Conservation (phyloP, 2,113 vertebrate genomes). For the Anoura caudifer region DNA sequence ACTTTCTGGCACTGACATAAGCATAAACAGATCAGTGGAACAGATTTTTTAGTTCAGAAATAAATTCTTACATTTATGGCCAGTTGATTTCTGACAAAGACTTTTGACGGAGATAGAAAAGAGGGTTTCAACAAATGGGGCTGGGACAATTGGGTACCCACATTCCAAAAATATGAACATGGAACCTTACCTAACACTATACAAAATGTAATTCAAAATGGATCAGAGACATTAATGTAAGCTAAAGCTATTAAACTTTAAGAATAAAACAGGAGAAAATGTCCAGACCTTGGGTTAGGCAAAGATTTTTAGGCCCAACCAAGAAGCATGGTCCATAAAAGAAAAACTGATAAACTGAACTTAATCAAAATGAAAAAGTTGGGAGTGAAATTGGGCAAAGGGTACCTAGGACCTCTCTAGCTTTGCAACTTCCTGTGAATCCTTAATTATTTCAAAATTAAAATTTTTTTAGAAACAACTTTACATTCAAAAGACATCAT, state of each 20-base stretch:
- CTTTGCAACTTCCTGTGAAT: neutral
- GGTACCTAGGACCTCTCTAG: neutral
- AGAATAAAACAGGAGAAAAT: neutral
- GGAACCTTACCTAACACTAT: neutral
- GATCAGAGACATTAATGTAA: neutral
- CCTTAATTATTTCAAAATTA: neutral
- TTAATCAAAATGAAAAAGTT: neutral
- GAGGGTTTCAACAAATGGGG: neutral
- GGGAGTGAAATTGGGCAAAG: neutral
- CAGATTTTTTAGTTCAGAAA: neutral
- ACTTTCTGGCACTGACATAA: neutral
- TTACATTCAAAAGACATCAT: neutral
- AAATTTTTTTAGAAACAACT: neutral
- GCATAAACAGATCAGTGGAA: slow-evolving; percentile 5
- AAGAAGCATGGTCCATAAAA: neutral
- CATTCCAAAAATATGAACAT: neutral
- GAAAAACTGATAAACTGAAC: neutral
- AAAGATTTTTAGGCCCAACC: neutral
- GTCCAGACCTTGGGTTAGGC: neutral
- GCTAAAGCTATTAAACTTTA: neutral
- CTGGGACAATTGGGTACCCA: neutral
- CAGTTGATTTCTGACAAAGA: neutral
- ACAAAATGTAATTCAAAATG: neutral
- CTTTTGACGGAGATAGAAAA: neutral
- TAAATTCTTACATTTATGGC: neutral